phyloP scores from a whole-genome alignment of 2,113 vertebrate genomes.

The Connochaetes taurinus region DNA sequence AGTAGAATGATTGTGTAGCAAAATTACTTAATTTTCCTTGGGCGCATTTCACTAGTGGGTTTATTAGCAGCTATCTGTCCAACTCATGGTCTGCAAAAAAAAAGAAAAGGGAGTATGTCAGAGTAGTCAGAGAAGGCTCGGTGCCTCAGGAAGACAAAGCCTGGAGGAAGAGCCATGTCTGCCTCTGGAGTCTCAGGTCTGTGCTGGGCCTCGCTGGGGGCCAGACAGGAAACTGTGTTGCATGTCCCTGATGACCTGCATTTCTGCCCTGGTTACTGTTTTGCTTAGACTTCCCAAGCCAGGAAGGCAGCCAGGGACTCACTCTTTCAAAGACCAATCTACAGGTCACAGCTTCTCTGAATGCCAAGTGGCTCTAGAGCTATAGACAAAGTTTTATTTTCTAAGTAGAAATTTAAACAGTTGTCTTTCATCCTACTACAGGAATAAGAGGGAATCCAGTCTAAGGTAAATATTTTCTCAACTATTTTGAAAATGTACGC shows the following conservation, averaged over 20 bases:
- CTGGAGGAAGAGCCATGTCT: not conserved
- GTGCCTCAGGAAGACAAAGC: not conserved
- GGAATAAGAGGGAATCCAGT: not conserved
- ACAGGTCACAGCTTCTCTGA: not conserved
- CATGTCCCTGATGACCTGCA: fast-evolving
- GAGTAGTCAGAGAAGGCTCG: not conserved
- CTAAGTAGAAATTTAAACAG: not conserved
- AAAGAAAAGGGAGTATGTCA: not conserved
- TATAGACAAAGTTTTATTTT: not conserved
- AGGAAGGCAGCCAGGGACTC: not conserved
- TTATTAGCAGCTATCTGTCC: not conserved
- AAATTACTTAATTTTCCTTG: not conserved
- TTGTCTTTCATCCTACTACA: not conserved
- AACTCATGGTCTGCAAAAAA: not conserved
- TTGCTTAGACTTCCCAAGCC: not conserved
- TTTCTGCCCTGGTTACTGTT: not conserved
- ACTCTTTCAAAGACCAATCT: not conserved
- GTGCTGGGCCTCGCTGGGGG: not conserved
- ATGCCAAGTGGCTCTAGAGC: not conserved
- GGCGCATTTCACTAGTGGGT: not conserved
- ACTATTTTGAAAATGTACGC: not conserved
- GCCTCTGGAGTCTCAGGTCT: fast-evolving
- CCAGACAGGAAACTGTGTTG: not conserved
- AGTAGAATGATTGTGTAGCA: not conserved
- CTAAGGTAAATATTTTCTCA: not conserved